Base-by-base conservation (phyloP, 1,140 invertebrate genomes). In the Notospermus geniculatus region DNA sequence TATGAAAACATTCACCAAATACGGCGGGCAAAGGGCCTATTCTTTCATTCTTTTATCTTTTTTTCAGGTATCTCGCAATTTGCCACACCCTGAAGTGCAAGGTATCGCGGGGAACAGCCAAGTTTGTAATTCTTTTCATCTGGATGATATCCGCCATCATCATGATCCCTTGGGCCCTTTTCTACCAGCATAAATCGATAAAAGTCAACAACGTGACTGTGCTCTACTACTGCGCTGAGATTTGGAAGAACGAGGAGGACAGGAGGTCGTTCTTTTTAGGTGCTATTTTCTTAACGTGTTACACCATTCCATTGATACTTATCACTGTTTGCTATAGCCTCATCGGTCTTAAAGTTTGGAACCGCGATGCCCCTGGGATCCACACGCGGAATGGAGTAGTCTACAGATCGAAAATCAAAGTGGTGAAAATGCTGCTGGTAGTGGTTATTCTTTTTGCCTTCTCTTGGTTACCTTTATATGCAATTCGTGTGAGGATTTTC, bases 381-480 rank as follows among this genome's bases (percentile, higher is more conserved):
- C 19, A 27, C 9, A 19, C 7, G 57, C 55, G 27, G 70, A 64
- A 71, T 60, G 66, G 64, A 30, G 63, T 75, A 22, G 77, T 82
- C 52, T 72, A 81, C 55, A 69, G 71, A 53, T 82, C 80, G 1
- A 81, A 80, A 62, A 65, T 77, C 36, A 71, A 76, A 59, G 95
- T 97, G 22, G 90, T 97, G 2, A 96, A 97, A 81, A 98, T 98
- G 95, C 83, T 98, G 59, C 88, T 96, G 0, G 90, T 91, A 0
- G 95, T 98, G 0, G 93, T 97, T 1, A 89, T 96, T 17, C 83
- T 97, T 0, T 98, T 98, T 80, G 91, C 95, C 0, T 80, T 95
- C 0, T 96, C 92, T 19, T 98, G 95, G 95, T 83, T 95, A 64
- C 95, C 95, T 0, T 84, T 98, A 11, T 97, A 98, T 82, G 86